A percentile compares a stretch with the other conserved stretches of the same genome.
Conservation (phyloP, 2,888 invertebrate species). For the Epistrophella euchroma region DNA sequence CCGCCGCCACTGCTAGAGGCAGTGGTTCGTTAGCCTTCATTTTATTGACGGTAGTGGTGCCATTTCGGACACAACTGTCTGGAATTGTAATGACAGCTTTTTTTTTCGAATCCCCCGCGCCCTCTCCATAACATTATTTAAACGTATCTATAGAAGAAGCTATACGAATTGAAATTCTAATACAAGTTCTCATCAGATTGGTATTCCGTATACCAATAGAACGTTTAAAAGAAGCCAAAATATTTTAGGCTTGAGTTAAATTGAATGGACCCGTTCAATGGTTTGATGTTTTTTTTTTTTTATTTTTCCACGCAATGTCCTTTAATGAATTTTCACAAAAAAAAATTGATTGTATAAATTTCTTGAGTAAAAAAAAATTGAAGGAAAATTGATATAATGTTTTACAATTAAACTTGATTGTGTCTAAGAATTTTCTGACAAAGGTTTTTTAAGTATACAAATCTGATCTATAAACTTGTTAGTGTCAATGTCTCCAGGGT, state of each 20-base stretch:
- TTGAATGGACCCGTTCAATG: constrained; percentile 37
- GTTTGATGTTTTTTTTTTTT: background rate
- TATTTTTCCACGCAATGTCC: constrained; percentile 28
- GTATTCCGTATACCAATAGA: constrained; percentile 23
- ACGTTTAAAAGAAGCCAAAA: constrained; percentile 15
- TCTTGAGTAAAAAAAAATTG: background rate
- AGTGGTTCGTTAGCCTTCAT: constrained; percentile 71
- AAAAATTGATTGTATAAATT: background rate
- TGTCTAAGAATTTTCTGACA: background rate
- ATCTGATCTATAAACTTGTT: constrained; percentile 7
- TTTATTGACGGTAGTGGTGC: constrained; percentile 69
- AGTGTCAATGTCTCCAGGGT: background rate
- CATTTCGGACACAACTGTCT: constrained; percentile 62
- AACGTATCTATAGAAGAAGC: background rate
- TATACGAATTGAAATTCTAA: constrained; percentile 20
- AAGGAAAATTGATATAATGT: background rate
- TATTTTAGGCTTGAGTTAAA: constrained; percentile 33
- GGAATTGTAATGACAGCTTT: constrained; percentile 45
- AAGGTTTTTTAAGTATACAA: background rate
- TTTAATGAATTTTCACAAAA: constrained; percentile 23
- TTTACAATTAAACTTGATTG: constrained; percentile 23
- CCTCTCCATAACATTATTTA: background rate
- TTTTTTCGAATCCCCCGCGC: background rate
- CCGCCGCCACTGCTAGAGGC: background rate
- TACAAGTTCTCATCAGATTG: constrained; percentile 37